Evolutionary conservation across 2,888 invertebrate species (phyloP), one percentile per base, ranked within the genome.

Genomic region (Drosophila affinis): DNA sequence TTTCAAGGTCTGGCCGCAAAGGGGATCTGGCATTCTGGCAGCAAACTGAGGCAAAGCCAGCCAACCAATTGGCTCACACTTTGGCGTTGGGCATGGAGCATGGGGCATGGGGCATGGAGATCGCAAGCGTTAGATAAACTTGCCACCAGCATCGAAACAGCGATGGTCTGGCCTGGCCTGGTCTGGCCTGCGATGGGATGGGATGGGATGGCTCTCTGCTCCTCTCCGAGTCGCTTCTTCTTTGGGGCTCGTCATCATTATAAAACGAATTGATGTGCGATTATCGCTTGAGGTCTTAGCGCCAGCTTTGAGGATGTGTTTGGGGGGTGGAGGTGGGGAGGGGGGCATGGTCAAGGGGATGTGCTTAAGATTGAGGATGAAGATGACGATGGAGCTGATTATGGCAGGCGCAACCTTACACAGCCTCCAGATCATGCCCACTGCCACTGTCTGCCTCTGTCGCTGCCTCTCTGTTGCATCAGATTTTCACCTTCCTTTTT

Each of bases 231-330:
- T n/a, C 34, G 34, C 44, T 18, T 44, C 55, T 46, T 24, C 61
- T 39, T 44, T 62, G 54, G 47, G 69, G 64, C 78, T 88, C 89
- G 89, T 89, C 89, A 82, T 88, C 88, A 88, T 86, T 86, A 89
- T 89, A 88, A 89, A 88, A 89, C 87, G 89, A 89, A 89, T 86
- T 87, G 89, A 87, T 89, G 87, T 72, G 87, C 85, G 86, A 87
- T 87, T 87, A 87, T 88, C 86, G 85, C 87, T 74, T 62, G 71
- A 78, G 87, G 87, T 88, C 78, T 89, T 87, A 86, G 86, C 86
- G 86, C 86, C 85, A 89, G 87, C 75, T 72, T 55, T 65, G 75
- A 52, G 78, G 69, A 48, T 76, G 87, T 17, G 51, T 10, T 32
- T 45, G 7, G 39, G 39, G 48, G 18, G 21, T 21, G 39, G 39